Conservation (phyloP, 2,888 invertebrate species). For the Andrena chrysosceles region DNA sequence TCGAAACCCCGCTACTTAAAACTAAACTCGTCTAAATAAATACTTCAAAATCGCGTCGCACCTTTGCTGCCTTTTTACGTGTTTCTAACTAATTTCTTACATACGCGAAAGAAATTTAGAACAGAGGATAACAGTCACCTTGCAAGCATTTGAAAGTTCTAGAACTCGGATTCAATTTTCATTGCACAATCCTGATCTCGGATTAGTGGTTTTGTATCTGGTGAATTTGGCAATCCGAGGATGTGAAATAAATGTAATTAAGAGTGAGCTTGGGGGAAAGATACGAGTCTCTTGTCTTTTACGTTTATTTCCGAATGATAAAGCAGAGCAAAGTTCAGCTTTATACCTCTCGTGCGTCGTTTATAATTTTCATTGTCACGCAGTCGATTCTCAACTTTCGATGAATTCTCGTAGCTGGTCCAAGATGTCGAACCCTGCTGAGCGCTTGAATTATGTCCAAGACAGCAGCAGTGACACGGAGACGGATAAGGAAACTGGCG, state of each 20-base stretch:
- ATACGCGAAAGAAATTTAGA: not conserved
- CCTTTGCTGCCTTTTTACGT: not conserved
- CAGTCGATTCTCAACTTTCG: not conserved
- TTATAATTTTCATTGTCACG: not conserved
- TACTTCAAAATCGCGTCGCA: not conserved
- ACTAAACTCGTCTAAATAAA: slow-evolving; percentile 7
- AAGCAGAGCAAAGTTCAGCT: not conserved
- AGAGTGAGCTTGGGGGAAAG: not conserved
- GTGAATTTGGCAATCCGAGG: not conserved
- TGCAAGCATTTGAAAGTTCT: not conserved
- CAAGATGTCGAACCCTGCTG: slow-evolving; percentile 83
- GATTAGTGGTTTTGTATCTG: not conserved
- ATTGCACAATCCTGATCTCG: slow-evolving; percentile 19
- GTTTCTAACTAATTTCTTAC: too few species aligned
- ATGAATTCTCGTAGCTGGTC: slow-evolving; percentile 76
- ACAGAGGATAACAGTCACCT: not conserved
- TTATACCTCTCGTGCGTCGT: too few species aligned
- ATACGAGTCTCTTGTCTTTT: not conserved
- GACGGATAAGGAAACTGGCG: slow-evolving; percentile 90
- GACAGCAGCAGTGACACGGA: slow-evolving; percentile 95
- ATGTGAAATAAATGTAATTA: not conserved
- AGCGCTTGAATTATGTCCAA: slow-evolving; percentile 83
- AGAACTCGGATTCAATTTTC: not conserved
- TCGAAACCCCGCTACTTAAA: not conserved
- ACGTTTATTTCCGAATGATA: not conserved